phyloP scores from a whole-genome alignment of 2,113 vertebrate genomes.

The Psettodes erumei region DNA sequence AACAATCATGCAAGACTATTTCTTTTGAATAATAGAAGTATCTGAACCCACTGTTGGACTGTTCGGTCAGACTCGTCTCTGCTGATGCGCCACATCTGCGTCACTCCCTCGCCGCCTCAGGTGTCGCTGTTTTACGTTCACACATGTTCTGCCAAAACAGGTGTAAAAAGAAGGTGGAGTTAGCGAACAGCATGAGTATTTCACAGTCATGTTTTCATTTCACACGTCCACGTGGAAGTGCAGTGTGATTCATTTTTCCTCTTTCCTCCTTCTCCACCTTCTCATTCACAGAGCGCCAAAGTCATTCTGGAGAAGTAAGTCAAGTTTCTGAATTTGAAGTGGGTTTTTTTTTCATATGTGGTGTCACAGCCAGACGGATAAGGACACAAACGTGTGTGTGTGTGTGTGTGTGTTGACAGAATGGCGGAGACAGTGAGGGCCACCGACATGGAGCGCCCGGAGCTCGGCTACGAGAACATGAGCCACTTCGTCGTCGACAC shows the following conservation, averaged over 20 bases:
- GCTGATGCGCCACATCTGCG: slow-evolving; percentile 28
- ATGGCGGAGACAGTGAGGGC: slow-evolving; percentile 85
- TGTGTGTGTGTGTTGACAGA: slow-evolving; percentile 70
- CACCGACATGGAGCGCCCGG: slow-evolving; percentile 80
- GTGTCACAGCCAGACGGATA: too few species aligned
- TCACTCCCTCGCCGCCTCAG: slow-evolving; percentile 31
- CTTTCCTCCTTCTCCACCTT: slow-evolving; percentile 12
- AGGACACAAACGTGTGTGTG: neutral
- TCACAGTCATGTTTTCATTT: slow-evolving; percentile 30
- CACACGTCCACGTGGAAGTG: neutral
- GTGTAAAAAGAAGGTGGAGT: slow-evolving; percentile 37
- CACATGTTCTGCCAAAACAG: slow-evolving; percentile 22
- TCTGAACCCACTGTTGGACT: too few species aligned
- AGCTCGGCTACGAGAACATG: slow-evolving; percentile 88
- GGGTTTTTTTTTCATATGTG: too few species aligned
- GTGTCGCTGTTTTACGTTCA: slow-evolving; percentile 35
- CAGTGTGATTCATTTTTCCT: slow-evolving; percentile 1
- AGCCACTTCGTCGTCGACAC: slow-evolving; percentile 86
- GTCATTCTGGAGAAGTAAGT: slow-evolving; percentile 93
- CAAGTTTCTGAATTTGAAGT: too few species aligned
- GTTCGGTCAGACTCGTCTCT: too few species aligned
- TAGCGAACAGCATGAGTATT: slow-evolving; percentile 7
- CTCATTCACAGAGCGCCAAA: slow-evolving; percentile 84
- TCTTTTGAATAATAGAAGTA: too few species aligned
- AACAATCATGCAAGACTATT: too few species aligned